Base-by-base conservation (phyloP, 2,797 vertebrate genomes). In the Karalla daura region DNA sequence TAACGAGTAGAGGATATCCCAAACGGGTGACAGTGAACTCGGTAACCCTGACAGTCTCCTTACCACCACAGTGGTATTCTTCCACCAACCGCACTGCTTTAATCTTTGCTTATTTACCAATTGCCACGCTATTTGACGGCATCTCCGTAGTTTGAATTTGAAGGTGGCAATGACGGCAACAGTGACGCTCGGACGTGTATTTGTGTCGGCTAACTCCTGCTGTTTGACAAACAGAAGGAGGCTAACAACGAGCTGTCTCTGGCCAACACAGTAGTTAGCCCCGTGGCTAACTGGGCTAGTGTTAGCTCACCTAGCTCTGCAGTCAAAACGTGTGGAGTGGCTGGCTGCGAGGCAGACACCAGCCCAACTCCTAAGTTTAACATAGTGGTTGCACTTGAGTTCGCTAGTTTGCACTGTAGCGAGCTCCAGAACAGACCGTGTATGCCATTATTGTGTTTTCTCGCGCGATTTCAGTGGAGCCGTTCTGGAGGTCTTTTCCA, bases 1-100 rank as follows among this genome's bases (percentile, higher is more conserved):
- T 74, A 71, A 76, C 54, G 83, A 89, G 85, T 73, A 84, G 61
- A 86, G 75, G 81, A 91, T 89, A 85, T 77, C 63, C 78, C 70
- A 87, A 86, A 88, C 54, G 86, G 86, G 71, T 91, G 88, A 83
- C 89, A 84, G 77, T 78, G 82, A 89, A 87, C 89, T 78, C 74
- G 68, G 45, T 84, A 74, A 88, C 71, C 76, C 76, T 49, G 78
- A 77, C 77, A 84, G 54, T 84, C 63, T 54, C 32, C 35, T 52
- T 56, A 24, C 14, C 32, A 23, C 12, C 70, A 58, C 61, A 73
- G 52, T 76, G 59, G 66, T 52, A 73, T 67, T 66, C n/a, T 64
- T 78, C 78, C 68, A 67, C 76, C 63, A 76, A 61, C 36, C 78
- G 53, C 64, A 61, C 46, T 43, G 18, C 50, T 62, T 46, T 50